These are phyloP conservation scores for Scylla paramamosain DNA, from an alignment of 1,140 invertebrate genomes.

Conservation along the genomic window DNA sequence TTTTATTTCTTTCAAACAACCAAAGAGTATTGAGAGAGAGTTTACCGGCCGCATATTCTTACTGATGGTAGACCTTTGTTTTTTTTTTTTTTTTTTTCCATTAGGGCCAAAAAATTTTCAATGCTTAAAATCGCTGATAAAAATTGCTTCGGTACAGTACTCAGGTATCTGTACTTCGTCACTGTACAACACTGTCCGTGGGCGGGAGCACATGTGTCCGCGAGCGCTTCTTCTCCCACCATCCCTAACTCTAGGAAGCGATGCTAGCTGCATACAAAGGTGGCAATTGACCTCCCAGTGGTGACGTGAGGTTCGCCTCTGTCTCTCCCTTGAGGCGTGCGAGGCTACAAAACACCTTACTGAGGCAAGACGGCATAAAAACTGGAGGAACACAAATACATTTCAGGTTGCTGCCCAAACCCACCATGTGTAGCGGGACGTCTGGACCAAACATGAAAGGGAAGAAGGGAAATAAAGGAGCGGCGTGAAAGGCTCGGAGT, in stretches of 20 bases:
- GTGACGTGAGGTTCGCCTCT: neutral
- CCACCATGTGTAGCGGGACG: neutral
- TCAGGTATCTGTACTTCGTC: too few species aligned
- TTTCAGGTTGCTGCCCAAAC: neutral
- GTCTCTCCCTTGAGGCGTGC: neutral
- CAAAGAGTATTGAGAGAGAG: too few species aligned
- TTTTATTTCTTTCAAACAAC: too few species aligned
- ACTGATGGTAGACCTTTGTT: too few species aligned
- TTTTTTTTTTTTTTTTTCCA: too few species aligned
- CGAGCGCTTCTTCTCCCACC: neutral
- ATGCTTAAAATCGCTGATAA: too few species aligned
- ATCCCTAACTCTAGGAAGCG: neutral
- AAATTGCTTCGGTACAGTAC: too few species aligned
- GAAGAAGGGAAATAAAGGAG: neutral
- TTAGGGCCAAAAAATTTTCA: too few species aligned
- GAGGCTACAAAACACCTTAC: neutral
- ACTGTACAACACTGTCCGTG: neutral
- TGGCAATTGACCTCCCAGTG: neutral
- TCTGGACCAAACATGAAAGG: neutral
- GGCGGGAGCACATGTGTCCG: neutral
- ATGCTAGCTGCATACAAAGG: neutral
- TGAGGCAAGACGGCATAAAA: neutral
- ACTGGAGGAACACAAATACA: neutral
- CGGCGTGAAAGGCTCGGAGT: neutral
- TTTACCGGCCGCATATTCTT: too few species aligned